Percentiles rank a stretch among this genome's conserved stretches.
Evolutionary conservation across 2,888 invertebrate species (phyloP).

Genomic region (Molorchus minor): DNA sequence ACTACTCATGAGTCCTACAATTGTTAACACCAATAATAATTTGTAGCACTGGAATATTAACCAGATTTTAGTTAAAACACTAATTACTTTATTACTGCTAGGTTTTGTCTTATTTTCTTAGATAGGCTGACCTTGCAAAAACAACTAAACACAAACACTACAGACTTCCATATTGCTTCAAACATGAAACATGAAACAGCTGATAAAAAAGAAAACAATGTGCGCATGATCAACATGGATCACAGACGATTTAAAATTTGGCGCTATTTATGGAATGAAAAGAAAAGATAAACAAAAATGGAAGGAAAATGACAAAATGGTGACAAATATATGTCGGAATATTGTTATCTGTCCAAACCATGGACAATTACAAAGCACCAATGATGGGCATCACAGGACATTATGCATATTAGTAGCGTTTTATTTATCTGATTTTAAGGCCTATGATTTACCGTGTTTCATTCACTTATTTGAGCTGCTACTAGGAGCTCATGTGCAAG

Average conservation of each 20-base stretch:
- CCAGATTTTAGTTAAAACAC: background rate
- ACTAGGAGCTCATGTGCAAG: too few species aligned
- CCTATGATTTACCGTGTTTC: too few species aligned
- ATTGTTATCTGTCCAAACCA: too few species aligned
- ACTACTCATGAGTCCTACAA: slow-evolving; percentile 79
- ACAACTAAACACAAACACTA: slow-evolving; percentile 45
- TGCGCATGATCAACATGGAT: slow-evolving; percentile 23
- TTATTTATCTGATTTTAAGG: too few species aligned
- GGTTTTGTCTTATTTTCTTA: slow-evolving; percentile 63
- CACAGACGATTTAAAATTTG: background rate
- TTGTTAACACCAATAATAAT: slow-evolving; percentile 57
- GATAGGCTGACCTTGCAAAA: slow-evolving; percentile 73
- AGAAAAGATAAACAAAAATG: background rate
- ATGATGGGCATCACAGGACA: too few species aligned
- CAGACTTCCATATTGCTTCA: slow-evolving; percentile 51
- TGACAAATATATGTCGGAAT: too few species aligned
- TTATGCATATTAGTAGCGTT: too few species aligned
- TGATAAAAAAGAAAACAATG: slow-evolving; percentile 39
- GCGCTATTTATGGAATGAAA: background rate
- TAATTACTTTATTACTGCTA: background rate
- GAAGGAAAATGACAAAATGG: too few species aligned
- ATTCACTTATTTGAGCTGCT: too few species aligned
- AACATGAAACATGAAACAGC: slow-evolving; percentile 55
- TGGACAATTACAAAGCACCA: too few species aligned
- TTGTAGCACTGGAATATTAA: slow-evolving; percentile 41